These are phyloP conservation scores for Diachasmimorpha longicaudata DNA, from an alignment of 1,140 invertebrate species.

Conservation along the genomic window DNA sequence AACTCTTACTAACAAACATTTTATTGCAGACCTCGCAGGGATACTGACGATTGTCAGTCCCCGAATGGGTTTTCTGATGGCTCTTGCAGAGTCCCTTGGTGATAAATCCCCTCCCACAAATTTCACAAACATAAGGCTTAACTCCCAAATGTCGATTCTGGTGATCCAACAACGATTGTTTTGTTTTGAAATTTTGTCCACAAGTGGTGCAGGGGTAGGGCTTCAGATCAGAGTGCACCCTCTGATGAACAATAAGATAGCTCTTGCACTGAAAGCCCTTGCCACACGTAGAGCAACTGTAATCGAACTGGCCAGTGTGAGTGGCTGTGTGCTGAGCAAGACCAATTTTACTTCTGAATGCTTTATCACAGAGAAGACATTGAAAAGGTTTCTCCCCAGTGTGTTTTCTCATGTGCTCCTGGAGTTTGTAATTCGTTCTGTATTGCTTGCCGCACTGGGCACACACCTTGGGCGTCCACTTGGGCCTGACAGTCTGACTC, in stretches of 20 bases:
- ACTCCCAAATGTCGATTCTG: slow-evolving; percentile 82
- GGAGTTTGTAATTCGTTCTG: slow-evolving; percentile 71
- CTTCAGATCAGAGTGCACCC: slow-evolving; percentile 71
- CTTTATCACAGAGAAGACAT: slow-evolving; percentile 77
- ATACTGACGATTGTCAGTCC: slow-evolving; percentile 71
- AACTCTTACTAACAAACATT: slow-evolving; percentile 77
- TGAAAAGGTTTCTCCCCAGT: slow-evolving; percentile 83
- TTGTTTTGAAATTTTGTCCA: slow-evolving; percentile 73
- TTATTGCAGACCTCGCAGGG: slow-evolving; percentile 71
- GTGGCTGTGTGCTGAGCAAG: slow-evolving; percentile 73
- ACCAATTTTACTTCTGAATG: slow-evolving; percentile 73
- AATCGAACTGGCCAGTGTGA: slow-evolving; percentile 71
- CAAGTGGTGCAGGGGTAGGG: slow-evolving; percentile 69
- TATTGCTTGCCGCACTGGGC: slow-evolving; percentile 67
- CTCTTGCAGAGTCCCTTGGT: slow-evolving; percentile 77
- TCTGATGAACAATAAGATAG: slow-evolving; percentile 74
- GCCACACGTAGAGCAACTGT: slow-evolving; percentile 71
- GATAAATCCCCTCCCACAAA: slow-evolving; percentile 82
- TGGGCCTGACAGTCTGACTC: slow-evolving; percentile 43
- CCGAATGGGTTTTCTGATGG: slow-evolving; percentile 74
- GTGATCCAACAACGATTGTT: slow-evolving; percentile 78
- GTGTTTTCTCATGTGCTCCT: slow-evolving; percentile 81
- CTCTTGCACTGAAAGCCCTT: slow-evolving; percentile 78
- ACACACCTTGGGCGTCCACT: slow-evolving; percentile 65
- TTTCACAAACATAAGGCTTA: slow-evolving; percentile 81